Evolutionary conservation across 2,888 invertebrate species (phyloP), one percentile per base, ranked within the genome.

Genomic region (Lasioglossum calceatum): DNA sequence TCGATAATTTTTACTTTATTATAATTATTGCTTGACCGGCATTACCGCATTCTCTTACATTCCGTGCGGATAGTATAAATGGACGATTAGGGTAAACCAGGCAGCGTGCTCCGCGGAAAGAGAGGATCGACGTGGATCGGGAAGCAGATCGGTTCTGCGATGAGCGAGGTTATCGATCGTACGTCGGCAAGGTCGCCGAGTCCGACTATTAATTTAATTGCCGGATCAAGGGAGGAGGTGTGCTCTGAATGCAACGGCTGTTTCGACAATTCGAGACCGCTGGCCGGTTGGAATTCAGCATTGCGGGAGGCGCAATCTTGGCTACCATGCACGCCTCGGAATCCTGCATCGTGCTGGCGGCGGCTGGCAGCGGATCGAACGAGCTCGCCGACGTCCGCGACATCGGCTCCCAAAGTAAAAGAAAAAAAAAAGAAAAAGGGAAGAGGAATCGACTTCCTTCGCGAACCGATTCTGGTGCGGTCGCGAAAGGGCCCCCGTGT

Each of bases 301-400:
- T 92, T 87, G 92, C 92, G 92, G 91, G 89, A 91, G 92, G 92
- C 84, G 88, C 87, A 81, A 88, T 88, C 86, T 82, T 86, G 84
- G 67, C 88, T 82, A 78, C 58, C 78, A 84, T 85, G 90, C 87
- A 92, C 92, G 88, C 92, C 85, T 90, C 81, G 92, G 91, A 89
- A 92, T 92, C 87, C 87, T 83, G 84, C 80, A 75, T 77, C 86
- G 75, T 80, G 84, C 81, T 81, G 86, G 71, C 76, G 47, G 80
- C 32, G 47, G 80, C 32, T 14, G 75, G 64, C 27, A 44, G 61
- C n/a, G 81, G 79, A 74, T 78, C 67, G 75, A 58, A 79, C 70
- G 64, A 64, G 27, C 77, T 71, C 84, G 70, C 70, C 64, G 61
- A 58, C 58, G n/a, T 23, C n/a, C 58, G n/a, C n/a, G 58, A 58